These are phyloP conservation scores for Gallinago solitaria DNA, from an alignment of 2,797 vertebrate species.

Conservation along the genomic window DNA sequence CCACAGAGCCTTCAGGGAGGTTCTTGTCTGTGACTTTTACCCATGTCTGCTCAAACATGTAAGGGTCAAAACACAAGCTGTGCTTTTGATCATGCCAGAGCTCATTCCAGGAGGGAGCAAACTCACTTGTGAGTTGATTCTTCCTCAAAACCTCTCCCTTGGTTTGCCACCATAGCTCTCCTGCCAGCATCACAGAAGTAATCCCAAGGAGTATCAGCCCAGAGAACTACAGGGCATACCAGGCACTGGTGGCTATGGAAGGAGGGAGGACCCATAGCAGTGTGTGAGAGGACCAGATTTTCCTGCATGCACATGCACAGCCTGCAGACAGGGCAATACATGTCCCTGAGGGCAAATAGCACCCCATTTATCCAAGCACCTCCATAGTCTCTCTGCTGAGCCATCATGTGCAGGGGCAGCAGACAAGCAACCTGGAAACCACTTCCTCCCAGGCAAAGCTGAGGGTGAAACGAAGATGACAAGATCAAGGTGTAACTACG, in stretches of 20 bases:
- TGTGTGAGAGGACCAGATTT: not conserved
- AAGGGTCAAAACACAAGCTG: not conserved
- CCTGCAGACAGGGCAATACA: not conserved
- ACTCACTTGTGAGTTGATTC: not conserved
- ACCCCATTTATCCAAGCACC: not conserved
- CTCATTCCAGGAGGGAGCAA: not conserved
- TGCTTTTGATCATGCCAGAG: not conserved
- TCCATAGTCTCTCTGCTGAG: not conserved
- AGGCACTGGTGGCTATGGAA: not conserved
- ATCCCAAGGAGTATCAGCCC: not conserved
- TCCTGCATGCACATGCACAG: not conserved
- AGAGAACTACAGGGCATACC: not conserved
- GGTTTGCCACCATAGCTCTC: not conserved
- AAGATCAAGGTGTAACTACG: not conserved
- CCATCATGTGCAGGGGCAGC: accelerated
- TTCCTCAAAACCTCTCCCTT: not conserved
- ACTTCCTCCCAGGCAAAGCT: not conserved
- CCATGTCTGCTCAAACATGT: not conserved
- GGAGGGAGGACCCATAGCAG: not conserved
- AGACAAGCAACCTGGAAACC: not conserved
- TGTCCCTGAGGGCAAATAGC: not conserved
- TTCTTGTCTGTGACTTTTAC: not conserved
- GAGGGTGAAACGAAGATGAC: not conserved
- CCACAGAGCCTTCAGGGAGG: not conserved
- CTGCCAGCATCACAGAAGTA: not conserved